Percentiles rank a stretch among this genome's conserved stretches.
phyloP scores from a whole-genome alignment of 1,140 invertebrate genomes.

The Harlomillsia oculata region DNA sequence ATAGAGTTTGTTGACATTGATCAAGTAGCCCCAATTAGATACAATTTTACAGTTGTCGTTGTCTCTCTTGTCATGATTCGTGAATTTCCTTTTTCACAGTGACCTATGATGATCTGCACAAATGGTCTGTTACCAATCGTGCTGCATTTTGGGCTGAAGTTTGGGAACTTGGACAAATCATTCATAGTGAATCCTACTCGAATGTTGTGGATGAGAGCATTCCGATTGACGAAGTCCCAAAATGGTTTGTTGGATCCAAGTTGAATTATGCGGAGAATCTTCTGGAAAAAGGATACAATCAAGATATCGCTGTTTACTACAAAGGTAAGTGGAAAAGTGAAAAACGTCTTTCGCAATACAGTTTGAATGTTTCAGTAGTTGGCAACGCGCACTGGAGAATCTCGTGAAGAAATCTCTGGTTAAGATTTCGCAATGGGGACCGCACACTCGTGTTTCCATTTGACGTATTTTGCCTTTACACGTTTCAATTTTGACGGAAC shows the following conservation, averaged over 20 bases:
- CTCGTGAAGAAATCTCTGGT: too few species aligned
- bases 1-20: not conserved
- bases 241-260: conserved; percentile 34
- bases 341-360: conserved; percentile 16
- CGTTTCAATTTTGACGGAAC: too few species aligned
- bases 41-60: not conserved
- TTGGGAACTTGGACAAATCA: conserved; percentile 22
- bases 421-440: too few species aligned
- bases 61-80: not conserved
- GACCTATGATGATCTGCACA: conserved; percentile 28
- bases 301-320: conserved; percentile 31
- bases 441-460: too few species aligned
- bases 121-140: conserved; percentile 26
- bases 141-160: conserved; percentile 33
- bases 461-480: too few species aligned
- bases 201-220: conserved; percentile 27
- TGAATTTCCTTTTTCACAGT: not conserved
- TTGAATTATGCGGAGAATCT: conserved; percentile 35
- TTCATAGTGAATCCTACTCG: conserved; percentile 21
- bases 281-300: conserved; percentile 28
- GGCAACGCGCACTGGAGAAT: too few species aligned
- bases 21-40: not conserved
- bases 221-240: conserved; percentile 31
- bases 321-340: conserved; percentile 24
- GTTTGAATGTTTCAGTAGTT: too few species aligned